Percentiles rank a stretch among this genome's conserved stretches.
Evolutionary conservation across 2,888 invertebrate genomes (phyloP).

Genomic region (Dichetophora obliterata): DNA sequence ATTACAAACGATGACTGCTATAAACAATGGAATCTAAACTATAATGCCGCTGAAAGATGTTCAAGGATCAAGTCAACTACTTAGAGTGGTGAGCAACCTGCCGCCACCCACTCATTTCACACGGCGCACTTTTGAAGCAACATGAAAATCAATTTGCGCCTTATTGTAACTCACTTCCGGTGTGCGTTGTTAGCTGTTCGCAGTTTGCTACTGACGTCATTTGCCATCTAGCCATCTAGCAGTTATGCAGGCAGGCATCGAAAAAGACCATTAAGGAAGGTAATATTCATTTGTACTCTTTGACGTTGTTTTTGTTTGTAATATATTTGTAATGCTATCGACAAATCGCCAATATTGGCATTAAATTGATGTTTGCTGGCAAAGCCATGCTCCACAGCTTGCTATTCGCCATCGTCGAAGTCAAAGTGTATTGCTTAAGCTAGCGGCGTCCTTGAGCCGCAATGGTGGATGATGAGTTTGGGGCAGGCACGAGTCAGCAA

Average conservation of each 20-base stretch:
- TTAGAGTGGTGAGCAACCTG: not conserved
- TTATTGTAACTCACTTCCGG: not conserved
- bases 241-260: too few species aligned
- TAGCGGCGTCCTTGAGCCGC: too few species aligned
- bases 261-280: not conserved
- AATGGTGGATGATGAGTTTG: too few species aligned
- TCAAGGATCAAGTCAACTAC: not conserved
- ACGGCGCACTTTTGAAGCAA: not conserved
- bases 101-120: too few species aligned
- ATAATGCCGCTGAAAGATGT: not conserved
- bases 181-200: not conserved
- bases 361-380: not conserved
- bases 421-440: too few species aligned
- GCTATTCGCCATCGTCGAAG: too few species aligned
- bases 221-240: not conserved
- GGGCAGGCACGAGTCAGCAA: too few species aligned
- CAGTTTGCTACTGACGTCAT: too few species aligned
- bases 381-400: too few species aligned
- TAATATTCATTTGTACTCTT: not conserved
- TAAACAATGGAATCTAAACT: not conserved
- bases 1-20: slow-evolving; percentile 9
- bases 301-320: too few species aligned
- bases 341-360: slow-evolving; percentile 13
- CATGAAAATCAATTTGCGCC: slow-evolving; percentile 8
- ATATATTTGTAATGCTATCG: not conserved